Evolutionary conservation across 1,140 invertebrate species (phyloP), one percentile per base, ranked within the genome.

Genomic region (Odontomachus brunneus): DNA sequence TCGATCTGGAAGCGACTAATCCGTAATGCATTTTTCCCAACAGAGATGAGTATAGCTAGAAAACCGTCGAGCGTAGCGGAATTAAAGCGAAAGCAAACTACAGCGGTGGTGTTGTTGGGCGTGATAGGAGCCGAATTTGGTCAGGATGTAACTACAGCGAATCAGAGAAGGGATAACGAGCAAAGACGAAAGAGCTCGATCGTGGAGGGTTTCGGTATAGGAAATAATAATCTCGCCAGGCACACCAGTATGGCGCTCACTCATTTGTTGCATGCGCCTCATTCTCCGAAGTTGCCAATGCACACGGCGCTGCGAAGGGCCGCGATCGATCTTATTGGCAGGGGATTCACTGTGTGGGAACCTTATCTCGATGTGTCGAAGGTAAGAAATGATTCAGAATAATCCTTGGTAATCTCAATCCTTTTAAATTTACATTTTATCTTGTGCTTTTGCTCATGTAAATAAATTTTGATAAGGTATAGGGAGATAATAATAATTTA

Each of bases 281-380:
- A 98, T 19, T 96, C 96, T 24, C 93, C 95, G 1, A 97, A 97
- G 86, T 94, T 99, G 73, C 98, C 98, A 0, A 94, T 97, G 17
- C 97, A 99, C 93, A 99, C 98, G 17, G 96, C 98, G 0, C 94
- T 99, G 33, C 95, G 99, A 19, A 94, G 99, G 83, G 99, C 99
- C 19, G 98, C 99, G 3, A 99, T 99, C 60, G 99, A 99, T 95
- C 95, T 99, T 63, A 96, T 99, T 83, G 97, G 99, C 0, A 95
- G 99, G 63, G 99, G 99, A 33, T 99, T 99, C 92, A 98, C 98
- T 0, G 98, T 99, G 0, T 99, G 99, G 99, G 99, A 99, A 93
- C 98, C 99, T 0, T 99, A 99, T 93, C 92, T 99, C 24, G 99
- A 99, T 94, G 98, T 99, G 63, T 99, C 98, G 48, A 98, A 98